Percentiles rank a stretch among this genome's conserved stretches.
Evolutionary conservation across 2,113 vertebrate genomes (phyloP).

Genomic region (Ameiurus melas): DNA sequence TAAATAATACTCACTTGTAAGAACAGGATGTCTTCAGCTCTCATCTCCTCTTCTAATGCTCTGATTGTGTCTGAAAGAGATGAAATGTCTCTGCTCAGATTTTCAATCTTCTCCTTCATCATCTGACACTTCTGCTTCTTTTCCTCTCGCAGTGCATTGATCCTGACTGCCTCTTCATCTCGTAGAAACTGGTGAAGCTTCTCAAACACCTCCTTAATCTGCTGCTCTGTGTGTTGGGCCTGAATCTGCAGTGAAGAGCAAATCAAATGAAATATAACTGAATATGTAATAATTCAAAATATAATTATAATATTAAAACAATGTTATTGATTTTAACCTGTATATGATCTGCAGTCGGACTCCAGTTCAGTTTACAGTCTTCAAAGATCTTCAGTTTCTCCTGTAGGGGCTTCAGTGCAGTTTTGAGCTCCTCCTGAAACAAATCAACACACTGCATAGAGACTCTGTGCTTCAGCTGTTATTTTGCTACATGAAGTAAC

Average conservation of each 20-base stretch:
- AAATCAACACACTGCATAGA: conserved; percentile 15
- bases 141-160: not conserved
- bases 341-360: conserved; percentile 26
- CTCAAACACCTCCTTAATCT: conserved; percentile 30
- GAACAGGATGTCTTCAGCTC: conserved; percentile 21
- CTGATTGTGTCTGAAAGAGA: conserved; percentile 11
- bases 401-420: conserved; percentile 20
- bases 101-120: conserved; percentile 5
- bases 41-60: conserved; percentile 36
- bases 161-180: conserved; percentile 33
- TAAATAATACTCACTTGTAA: conserved; percentile 17
- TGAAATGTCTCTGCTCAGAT: not conserved
- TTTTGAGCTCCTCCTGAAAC: conserved; percentile 27
- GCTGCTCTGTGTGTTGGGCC: conserved; percentile 1
- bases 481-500: too few relatives aligned
- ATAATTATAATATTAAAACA: not conserved
- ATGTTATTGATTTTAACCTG: conserved; percentile 10
- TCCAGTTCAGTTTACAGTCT: conserved; percentile 12
- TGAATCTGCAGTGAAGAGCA: conserved; percentile 6
- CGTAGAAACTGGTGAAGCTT: conserved; percentile 24
- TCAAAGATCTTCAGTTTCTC: conserved; percentile 11
- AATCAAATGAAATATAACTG: not conserved
- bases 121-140: conserved; percentile 28
- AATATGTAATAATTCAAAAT: not conserved
- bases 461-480: not conserved